Conservation (phyloP, 1,140 invertebrate genomes). For the Diabrotica undecimpunctata region DNA sequence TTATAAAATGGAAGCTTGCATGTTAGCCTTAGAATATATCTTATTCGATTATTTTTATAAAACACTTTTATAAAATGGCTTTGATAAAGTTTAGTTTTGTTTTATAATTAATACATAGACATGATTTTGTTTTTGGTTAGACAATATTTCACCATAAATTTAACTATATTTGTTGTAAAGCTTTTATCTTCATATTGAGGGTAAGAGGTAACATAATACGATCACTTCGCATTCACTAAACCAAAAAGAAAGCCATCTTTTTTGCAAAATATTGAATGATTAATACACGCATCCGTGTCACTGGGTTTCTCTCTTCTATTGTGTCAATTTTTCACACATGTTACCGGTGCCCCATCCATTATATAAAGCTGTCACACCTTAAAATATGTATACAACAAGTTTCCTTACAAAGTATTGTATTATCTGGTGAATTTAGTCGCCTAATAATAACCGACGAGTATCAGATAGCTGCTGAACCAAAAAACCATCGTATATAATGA, state of each 20-base stretch:
- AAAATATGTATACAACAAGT: constrained; percentile 9
- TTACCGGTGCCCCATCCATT: neutral
- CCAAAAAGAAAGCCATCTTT: neutral
- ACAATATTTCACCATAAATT: no score
- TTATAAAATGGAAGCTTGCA: no score
- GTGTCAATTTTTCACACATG: neutral
- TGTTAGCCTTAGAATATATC: no score
- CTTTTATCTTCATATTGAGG: no score
- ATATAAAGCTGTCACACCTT: constrained; percentile 2
- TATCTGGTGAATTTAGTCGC: constrained; percentile 11
- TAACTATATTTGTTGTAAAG: no score
- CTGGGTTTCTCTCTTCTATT: neutral
- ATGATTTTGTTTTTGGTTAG: no score
- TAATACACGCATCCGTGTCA: neutral
- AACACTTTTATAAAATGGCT: no score
- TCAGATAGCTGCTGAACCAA: constrained; percentile 7
- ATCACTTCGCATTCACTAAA: no score
- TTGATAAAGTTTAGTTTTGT: no score
- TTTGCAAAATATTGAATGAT: neutral
- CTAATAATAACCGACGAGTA: constrained; percentile 6
- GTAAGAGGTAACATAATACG: no score
- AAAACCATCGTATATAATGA: constrained; percentile 15
- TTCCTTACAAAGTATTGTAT: constrained; percentile 10
- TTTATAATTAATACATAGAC: no score
- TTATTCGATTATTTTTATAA: no score